These are phyloP conservation scores for Scrobipalpa atriplicella DNA, from an alignment of 2,888 invertebrate species.

Conservation along the genomic window DNA sequence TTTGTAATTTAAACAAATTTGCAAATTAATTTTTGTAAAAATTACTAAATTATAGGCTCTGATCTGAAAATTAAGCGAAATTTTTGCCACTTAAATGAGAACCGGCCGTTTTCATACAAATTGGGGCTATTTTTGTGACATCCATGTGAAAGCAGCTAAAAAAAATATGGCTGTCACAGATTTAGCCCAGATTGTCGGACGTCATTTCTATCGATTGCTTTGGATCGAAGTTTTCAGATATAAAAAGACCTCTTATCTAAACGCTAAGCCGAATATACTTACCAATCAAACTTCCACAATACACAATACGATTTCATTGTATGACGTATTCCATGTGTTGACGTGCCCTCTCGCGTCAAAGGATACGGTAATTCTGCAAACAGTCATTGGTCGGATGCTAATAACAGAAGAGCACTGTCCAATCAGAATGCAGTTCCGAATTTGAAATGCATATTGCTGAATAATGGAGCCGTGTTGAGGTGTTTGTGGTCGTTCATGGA, in stretches of 20 bases:
- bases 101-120: too few species aligned
- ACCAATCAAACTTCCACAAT: background rate
- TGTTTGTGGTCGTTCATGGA: slow-evolving; percentile 13
- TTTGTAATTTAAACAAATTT: too few species aligned
- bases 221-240: too few species aligned
- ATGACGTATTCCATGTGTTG: background rate
- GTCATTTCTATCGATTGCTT: too few species aligned
- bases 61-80: too few species aligned
- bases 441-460: slow-evolving; percentile 21
- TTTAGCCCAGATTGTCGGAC: too few species aligned
- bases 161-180: too few species aligned
- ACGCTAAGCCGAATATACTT: background rate
- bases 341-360: slow-evolving; percentile 1
- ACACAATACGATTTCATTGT: background rate
- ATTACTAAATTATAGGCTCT: too few species aligned
- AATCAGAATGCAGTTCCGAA: slow-evolving; percentile 22
- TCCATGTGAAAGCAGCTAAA: too few species aligned
- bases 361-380: slow-evolving; percentile 14
- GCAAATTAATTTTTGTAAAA: too few species aligned
- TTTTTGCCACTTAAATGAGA: too few species aligned
- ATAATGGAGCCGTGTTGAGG: slow-evolving; percentile 15
- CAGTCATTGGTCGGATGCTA: slow-evolving; percentile 15
- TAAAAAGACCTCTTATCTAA: background rate
- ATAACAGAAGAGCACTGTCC: slow-evolving; percentile 17
- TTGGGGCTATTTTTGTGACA: too few species aligned